Evolutionary conservation across 1,140 invertebrate species (phyloP), one percentile per base, ranked within the genome.

Genomic region (Drosophila sechellia): DNA sequence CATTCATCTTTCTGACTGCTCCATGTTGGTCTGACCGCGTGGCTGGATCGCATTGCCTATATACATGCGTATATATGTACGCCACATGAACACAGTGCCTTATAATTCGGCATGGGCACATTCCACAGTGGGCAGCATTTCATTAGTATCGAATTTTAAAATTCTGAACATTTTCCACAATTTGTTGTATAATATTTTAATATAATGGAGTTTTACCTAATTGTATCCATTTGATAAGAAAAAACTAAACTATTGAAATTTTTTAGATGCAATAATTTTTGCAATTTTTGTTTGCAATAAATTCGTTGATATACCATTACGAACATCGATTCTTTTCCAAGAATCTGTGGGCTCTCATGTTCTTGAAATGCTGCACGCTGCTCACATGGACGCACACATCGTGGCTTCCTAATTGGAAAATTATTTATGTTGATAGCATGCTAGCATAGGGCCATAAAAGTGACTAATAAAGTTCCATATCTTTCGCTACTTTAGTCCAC

Each of bases 401-500:
- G 10, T 27, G n/a, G 48, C 45, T 27, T 22, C 13, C 25, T 17
- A 63, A 42, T 42, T 17, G n/a, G 8, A 11, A 4, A 60, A 52
- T 34, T 52, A 40, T 48, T 60, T 49, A 42, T 46, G 45, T 20
- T 39, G 35, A 43, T 46, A 56, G 54, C 75, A 70, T 79, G 45
- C 46, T 25, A 10, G 15, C 60, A 43, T 58, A 50, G 54, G 22
- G 11, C 35, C 35, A 5, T 42, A 49, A 27, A 4, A 31, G 12
- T 27, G 12, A 61, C 37, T 37, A 37, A 34, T 63, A 37, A 42
- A 57, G 68, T 71, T 12, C 39, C 34, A 17, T 50, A 46, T 15
- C 35, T 48, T 10, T 54, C 25, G 1, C 2, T 15, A 3, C 34
- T 53, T 42, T 59, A 96, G 95, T 95, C 94, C 10, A 95, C 95